Evolutionary conservation across 2,797 vertebrate genomes (phyloP), one percentile per base, ranked within the genome.

Genomic region (Enteromius trimaculatus): DNA sequence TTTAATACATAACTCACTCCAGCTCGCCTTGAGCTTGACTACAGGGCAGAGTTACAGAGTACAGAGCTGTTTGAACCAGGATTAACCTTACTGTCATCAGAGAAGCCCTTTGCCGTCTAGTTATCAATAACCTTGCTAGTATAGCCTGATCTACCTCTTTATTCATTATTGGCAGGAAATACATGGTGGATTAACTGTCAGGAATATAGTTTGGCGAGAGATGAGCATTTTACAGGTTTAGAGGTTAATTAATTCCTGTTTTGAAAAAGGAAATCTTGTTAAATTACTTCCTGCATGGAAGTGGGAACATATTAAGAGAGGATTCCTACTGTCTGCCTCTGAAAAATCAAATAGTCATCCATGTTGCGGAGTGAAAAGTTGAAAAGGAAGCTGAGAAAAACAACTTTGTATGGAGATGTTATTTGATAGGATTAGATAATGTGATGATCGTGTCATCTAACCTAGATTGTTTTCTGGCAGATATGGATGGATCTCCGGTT

Each of bases 401-500:
- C 17, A n/a, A 7, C 11, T 44, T 53, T 26, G 69, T 58, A 19
- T 51, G 21, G 16, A 51, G 34, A 37, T 42, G 19, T 13, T 76
- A 1, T 75, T 53, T 80, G 66, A 49, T 70, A 10, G 29, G 26
- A 77, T 72, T n/a, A 62, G 11, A 70, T 70, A 76, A 60, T 49
- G 37, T 37, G 3, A 31, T 53, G 69, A 51, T 60, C 34, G 58
- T 69, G n/a, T 44, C 66, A 69, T 77, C 26, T 82, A 58, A 79
- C 10, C 74, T 16, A 7, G 11, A 64, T 70, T 42, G 47, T 88
- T 90, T 91, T 87, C 85, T 86, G 89, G 79, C 89, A 98, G 98
- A 99, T 90, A 92, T 97, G 90, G 98, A 99, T 87, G 97, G 97
- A 91, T 98, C 97, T 3, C 96, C 96, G 0, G 97, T 98, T 77